Evolutionary conservation across 2,113 vertebrate species (phyloP).

Genomic region (Tetrao urogallus): DNA sequence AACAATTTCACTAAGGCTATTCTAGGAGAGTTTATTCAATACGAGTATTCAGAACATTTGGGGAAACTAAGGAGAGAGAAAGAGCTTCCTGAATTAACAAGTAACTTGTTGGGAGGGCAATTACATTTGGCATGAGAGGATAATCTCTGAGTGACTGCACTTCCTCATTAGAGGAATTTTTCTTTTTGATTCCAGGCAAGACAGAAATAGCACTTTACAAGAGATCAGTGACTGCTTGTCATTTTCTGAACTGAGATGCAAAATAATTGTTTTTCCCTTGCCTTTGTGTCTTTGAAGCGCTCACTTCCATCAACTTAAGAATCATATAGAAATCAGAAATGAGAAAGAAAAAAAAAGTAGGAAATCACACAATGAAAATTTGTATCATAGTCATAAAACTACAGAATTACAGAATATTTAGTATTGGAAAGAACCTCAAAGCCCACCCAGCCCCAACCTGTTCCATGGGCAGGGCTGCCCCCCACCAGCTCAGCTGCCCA

Average conservation of each 20-base stretch:
- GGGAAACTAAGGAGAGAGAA: not conserved
- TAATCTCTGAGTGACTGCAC: not conserved
- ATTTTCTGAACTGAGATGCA: not conserved
- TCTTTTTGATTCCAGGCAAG: not conserved
- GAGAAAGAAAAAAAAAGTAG: not conserved
- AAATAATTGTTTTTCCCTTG: not conserved
- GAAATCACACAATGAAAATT: not conserved
- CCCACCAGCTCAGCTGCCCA: too few relatives aligned
- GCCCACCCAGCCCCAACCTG: too few relatives aligned
- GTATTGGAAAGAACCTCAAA: not conserved
- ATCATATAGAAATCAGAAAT: not conserved
- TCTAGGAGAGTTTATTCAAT: not conserved
- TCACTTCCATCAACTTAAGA: too few relatives aligned
- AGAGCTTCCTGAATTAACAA: not conserved
- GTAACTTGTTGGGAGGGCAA: too few relatives aligned
- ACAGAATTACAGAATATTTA: not conserved
- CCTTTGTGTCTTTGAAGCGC: not conserved
- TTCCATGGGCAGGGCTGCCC: not conserved
- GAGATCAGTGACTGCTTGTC: not conserved
- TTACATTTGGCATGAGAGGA: accelerated
- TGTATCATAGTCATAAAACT: not conserved
- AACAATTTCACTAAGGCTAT: not conserved
- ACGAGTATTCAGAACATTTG: not conserved
- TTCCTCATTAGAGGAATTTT: not conserved
- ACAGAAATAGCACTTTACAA: not conserved